Percentiles rank a stretch among this genome's conserved stretches.
Conservation (phyloP, 2,888 invertebrate genomes). For the Eremobia ochroleuca region DNA sequence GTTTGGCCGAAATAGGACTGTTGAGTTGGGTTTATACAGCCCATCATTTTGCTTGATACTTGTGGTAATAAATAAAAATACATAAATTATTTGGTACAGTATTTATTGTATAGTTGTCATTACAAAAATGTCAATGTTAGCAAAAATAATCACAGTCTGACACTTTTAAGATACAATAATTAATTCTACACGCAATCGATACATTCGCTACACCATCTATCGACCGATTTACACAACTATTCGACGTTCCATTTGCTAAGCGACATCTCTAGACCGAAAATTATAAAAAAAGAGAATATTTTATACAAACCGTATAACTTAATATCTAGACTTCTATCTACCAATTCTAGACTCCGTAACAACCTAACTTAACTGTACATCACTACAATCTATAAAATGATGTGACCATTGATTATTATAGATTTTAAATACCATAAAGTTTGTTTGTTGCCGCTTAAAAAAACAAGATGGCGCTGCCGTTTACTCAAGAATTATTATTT, state of each 20-base stretch:
- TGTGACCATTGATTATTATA: conserved; percentile 71
- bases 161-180: conserved; percentile 81
- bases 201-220: conserved; percentile 52
- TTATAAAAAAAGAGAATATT: conserved; percentile 60
- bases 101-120: conserved; percentile 90
- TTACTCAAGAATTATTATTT: conserved; percentile 49
- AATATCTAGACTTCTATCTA: conserved; percentile 65
- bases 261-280: conserved; percentile 61
- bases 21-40: background rate
- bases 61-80: conserved; percentile 64
- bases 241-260: conserved; percentile 60
- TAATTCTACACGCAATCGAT: conserved; percentile 66
- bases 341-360: conserved; percentile 70
- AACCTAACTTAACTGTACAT: conserved; percentile 75
- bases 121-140: conserved; percentile 91
- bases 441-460: conserved; percentile 61
- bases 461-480: conserved; percentile 73
- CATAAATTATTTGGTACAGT: conserved; percentile 85
- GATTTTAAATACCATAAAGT: conserved; percentile 68
- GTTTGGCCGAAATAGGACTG: too few species aligned
- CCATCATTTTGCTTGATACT: background rate
- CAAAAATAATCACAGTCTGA: conserved; percentile 91
- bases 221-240: conserved; percentile 51
- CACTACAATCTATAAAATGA: conserved; percentile 66
- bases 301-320: conserved; percentile 68